Conservation (phyloP, 2,888 invertebrate species). For the Pandemis cinnamomeana region DNA sequence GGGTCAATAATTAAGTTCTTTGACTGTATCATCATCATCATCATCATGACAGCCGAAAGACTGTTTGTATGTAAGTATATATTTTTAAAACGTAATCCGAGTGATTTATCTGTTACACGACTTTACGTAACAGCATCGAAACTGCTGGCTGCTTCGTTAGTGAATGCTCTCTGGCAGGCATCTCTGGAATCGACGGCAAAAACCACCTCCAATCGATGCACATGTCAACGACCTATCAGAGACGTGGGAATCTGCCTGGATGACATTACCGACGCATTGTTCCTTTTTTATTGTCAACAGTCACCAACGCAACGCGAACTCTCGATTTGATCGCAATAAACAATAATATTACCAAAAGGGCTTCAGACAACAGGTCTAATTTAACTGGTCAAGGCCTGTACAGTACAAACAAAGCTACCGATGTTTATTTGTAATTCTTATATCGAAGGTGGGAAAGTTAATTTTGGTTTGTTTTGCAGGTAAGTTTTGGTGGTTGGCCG, state of each 20-base stretch:
- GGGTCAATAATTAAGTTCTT: no score
- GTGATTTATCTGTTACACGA: not conserved
- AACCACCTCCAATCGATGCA: constrained; percentile 67
- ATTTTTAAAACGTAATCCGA: not conserved
- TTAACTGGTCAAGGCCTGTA: constrained; percentile 34
- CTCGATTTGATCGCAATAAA: constrained; percentile 26
- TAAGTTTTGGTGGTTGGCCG: constrained; percentile 21
- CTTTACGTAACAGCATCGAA: constrained; percentile 5
- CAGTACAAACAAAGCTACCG: constrained; percentile 28
- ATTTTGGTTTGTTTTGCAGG: constrained; percentile 17
- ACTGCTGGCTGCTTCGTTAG: constrained; percentile 60
- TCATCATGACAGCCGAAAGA: no score
- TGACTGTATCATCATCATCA: no score
- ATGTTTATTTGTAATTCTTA: constrained; percentile 38
- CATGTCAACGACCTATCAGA: constrained; percentile 72
- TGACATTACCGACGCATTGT: constrained; percentile 64
- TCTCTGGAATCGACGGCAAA: constrained; percentile 68
- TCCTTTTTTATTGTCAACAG: constrained; percentile 56
- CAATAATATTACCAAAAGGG: constrained; percentile 12
- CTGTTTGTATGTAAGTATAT: not conserved
- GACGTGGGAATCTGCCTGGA: constrained; percentile 75
- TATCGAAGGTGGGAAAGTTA: constrained; percentile 23
- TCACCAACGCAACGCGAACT: constrained; percentile 46
- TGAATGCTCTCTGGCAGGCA: constrained; percentile 54
- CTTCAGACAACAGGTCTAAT: constrained; percentile 21